Evolutionary conservation across 2,888 invertebrate genomes (phyloP), one percentile per base, ranked within the genome.

Genomic region (Congeria kusceri): DNA sequence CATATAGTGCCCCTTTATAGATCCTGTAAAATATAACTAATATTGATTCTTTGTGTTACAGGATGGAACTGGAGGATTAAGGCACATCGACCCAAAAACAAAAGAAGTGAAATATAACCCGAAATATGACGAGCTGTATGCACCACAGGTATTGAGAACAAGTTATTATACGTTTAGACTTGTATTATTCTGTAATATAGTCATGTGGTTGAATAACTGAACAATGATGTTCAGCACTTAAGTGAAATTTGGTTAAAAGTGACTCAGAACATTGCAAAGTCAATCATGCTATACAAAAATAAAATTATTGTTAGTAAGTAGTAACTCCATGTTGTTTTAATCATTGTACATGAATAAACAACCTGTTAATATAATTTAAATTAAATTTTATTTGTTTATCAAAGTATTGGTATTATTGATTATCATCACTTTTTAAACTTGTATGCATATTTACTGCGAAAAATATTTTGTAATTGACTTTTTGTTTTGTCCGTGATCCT

Each of bases 91-190:
- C 93, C 96, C 96, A 0, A 96, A 95, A 53, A 95, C 95, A 0
- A 96, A 97, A 92, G 98, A 98, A 94, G 94, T 99, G 1, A 95
- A 95, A 83, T 96, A 96, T 92, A 99, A 99, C 94, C 97, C 99
- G 0, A 98, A 96, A 91, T 99, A 95, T 94, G 98, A 99, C 71
- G 98, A 99, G 92, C 94, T 99, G 2, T 99, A 66, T 39, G 39
- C 39, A 9, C 39, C 39, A 39, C 39, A 3, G 39, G 39, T 39
- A 39, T 63, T 67, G 1, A 27, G 28, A 28, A 29, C n/a, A n/a
- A n/a, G n/a, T n/a, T n/a, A n/a, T 28, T n/a, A 1, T 15, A 9
- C 4, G 9, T 29, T 4, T 7, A 11, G 28, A 5, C 59, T 59
- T 11, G 28, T n/a, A 15, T 59, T 7, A 1, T 39, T 39, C 39